Conservation (phyloP, 2,888 invertebrate species). For the Melinaea marsaeus region DNA sequence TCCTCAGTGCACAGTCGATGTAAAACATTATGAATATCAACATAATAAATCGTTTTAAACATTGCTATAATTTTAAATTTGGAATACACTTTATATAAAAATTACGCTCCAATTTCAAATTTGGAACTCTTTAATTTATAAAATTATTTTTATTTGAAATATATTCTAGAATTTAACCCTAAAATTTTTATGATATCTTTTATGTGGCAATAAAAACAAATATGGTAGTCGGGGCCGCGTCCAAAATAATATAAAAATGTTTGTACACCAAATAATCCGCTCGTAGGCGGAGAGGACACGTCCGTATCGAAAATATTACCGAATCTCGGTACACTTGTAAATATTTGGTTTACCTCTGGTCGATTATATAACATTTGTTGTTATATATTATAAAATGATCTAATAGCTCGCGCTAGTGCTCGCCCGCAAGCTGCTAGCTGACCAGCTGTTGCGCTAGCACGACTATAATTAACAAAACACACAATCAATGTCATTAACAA, state of each 20-base stretch:
- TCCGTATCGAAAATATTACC: slow-evolving; percentile 11
- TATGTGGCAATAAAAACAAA: slow-evolving; percentile 6
- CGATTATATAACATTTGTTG: neutral
- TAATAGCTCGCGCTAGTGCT: neutral
- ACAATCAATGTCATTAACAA: neutral
- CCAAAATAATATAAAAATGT: neutral
- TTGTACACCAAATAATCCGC: slow-evolving; percentile 12
- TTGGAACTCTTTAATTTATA: neutral
- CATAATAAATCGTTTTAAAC: too few relatives aligned
- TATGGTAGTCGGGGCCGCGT: neutral
- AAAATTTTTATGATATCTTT: too few relatives aligned
- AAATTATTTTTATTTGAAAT: neutral
- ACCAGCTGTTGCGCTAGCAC: neutral
- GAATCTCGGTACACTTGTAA: slow-evolving; percentile 10
- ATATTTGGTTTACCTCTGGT: slow-evolving; percentile 5
- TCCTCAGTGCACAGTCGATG: slow-evolving; percentile 13
- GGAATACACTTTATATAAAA: too few relatives aligned
- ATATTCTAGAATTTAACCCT: neutral
- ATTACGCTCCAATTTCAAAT: neutral
- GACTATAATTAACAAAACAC: neutral
- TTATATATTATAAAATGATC: too few relatives aligned
- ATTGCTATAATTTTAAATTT: too few relatives aligned
- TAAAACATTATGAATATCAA: slow-evolving; percentile 1
- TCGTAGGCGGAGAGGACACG: slow-evolving; percentile 15
- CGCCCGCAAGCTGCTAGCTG: slow-evolving; percentile 1